A percentile compares a stretch with the other conserved stretches of the same genome.
These are phyloP conservation scores for Meteorus sp. DNA, from an alignment of 1,140 invertebrate genomes.

Conservation along the genomic window DNA sequence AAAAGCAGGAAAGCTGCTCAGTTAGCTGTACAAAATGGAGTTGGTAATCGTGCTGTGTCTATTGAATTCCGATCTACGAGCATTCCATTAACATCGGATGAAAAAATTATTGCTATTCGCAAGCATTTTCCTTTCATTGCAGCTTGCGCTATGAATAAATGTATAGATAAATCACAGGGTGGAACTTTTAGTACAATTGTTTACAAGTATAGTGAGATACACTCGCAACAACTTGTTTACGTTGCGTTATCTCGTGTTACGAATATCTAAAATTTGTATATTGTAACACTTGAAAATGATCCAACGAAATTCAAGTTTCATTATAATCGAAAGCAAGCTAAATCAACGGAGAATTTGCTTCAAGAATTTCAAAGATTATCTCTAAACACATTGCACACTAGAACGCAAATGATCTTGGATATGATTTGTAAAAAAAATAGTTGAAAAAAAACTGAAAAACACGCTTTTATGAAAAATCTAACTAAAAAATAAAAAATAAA, in stretches of 20 bases:
- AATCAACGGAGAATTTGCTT: too few relatives aligned
- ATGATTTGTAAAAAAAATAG: slow-evolving; percentile 11
- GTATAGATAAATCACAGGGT: slow-evolving; percentile 35
- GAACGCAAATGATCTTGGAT: background rate
- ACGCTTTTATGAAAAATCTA: too few relatives aligned
- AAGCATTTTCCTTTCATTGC: slow-evolving; percentile 38
- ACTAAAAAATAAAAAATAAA: too few relatives aligned
- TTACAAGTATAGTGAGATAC: slow-evolving; percentile 31
- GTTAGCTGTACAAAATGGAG: slow-evolving; percentile 12
- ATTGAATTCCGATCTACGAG: slow-evolving; percentile 38
- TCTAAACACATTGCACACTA: slow-evolving; percentile 7
- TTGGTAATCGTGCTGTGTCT: slow-evolving; percentile 18
- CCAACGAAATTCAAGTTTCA: slow-evolving; percentile 12
- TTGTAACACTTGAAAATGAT: slow-evolving; percentile 23
- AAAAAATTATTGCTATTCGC: slow-evolving; percentile 35
- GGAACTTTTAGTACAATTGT: slow-evolving; percentile 37
- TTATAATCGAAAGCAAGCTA: slow-evolving; percentile 5
- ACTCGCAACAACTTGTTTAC: slow-evolving; percentile 30
- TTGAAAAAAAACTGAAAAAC: too few relatives aligned
- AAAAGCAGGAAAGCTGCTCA: slow-evolving; percentile 21
- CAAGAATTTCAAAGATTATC: slow-evolving; percentile 23
- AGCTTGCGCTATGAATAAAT: too few relatives aligned
- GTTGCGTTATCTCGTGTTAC: slow-evolving; percentile 22
- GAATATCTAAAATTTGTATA: slow-evolving; percentile 33
- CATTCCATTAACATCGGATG: slow-evolving; percentile 30